Base-by-base conservation (phyloP, 37 sponge, comb jelly and placozoan genomes). In the Geodia barretti region DNA sequence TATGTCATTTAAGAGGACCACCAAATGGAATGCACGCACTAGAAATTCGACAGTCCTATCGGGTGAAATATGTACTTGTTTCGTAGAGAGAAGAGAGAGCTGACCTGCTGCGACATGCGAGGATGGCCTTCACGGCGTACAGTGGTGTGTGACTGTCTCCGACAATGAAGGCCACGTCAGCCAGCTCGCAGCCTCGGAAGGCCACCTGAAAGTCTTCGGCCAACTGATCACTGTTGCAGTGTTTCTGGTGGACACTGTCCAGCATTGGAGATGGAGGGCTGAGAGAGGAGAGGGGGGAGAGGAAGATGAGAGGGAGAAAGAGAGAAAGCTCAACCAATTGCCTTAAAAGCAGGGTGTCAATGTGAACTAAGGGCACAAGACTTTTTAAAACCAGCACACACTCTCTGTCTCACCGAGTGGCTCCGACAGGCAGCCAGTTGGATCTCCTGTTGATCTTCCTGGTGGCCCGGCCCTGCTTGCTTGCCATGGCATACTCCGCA, bases 381-480 rank as follows among this genome's bases (percentile, higher is more conserved):
- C n/a, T n/a, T n/a, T n/a, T n/a, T n/a, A n/a, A n/a, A n/a, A n/a
- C n/a, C n/a, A n/a, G n/a, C n/a, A n/a, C n/a, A n/a, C n/a, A n/a
- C n/a, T n/a, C n/a, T 32, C 0, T 11, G n/a, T 7, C 62, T 34
- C 39, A 92, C 92, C 92, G 87, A 75, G 75, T 85, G 34, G 77
- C 80, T 70, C 95, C 95, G 3, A 91, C 60, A n/a, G 95, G 95
- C 24, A 94, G 83, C 95, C 95, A 94, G 74, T 79, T 94, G 42
- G 81, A 85, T 23, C 91, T 64, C 47, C 87, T 94, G 66, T 25
- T 43, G 30, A 83, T 62, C 83, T 88, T 88, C 43, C 83, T 36
- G 9, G 88, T 76, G 24, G 79, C 77, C 66, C 88, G 24, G 60
- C 88, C 78, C 24, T 88, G 77, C 65, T 88, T 82, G 38, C 33